Conservation (phyloP, 2,888 invertebrate genomes). For the Dorcus hopei region DNA sequence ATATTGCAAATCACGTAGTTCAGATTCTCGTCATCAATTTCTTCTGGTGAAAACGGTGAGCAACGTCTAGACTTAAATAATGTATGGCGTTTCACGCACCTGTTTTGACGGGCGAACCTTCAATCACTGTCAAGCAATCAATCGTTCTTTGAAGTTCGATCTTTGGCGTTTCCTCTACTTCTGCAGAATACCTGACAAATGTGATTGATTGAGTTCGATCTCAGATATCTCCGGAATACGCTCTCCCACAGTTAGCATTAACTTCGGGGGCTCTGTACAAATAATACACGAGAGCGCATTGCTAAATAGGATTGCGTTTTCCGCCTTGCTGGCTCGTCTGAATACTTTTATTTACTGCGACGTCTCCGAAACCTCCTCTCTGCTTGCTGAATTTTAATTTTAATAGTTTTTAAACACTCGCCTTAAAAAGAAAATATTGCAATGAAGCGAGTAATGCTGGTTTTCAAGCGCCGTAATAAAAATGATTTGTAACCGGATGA, state of each 20-base stretch:
- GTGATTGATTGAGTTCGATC: constrained; percentile 47
- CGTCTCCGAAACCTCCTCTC: too few relatives aligned
- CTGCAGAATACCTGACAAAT: constrained; percentile 44
- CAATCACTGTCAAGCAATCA: constrained; percentile 49
- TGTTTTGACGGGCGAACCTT: constrained; percentile 41
- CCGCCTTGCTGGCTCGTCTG: too few relatives aligned
- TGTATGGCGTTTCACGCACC: constrained; percentile 33
- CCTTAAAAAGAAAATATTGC: too few relatives aligned
- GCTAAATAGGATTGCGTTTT: too few relatives aligned
- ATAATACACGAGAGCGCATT: too few relatives aligned
- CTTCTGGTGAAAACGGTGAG: background rate
- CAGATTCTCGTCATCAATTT: constrained; percentile 2
- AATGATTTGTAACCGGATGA: too few relatives aligned
- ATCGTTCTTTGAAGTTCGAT: constrained; percentile 45
- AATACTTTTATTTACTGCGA: too few relatives aligned
- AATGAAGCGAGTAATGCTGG: too few relatives aligned
- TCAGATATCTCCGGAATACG: constrained; percentile 33
- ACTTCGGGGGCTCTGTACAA: background rate
- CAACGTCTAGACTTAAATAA: constrained; percentile 21
- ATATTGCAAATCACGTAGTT: background rate
- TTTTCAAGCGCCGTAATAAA: too few relatives aligned
- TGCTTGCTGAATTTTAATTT: too few relatives aligned
- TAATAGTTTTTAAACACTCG: too few relatives aligned
- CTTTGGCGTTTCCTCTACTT: constrained; percentile 33
- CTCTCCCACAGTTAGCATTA: constrained; percentile 6